Conservation (phyloP, 2,888 invertebrate genomes). For the Cremastinae sp. region DNA sequence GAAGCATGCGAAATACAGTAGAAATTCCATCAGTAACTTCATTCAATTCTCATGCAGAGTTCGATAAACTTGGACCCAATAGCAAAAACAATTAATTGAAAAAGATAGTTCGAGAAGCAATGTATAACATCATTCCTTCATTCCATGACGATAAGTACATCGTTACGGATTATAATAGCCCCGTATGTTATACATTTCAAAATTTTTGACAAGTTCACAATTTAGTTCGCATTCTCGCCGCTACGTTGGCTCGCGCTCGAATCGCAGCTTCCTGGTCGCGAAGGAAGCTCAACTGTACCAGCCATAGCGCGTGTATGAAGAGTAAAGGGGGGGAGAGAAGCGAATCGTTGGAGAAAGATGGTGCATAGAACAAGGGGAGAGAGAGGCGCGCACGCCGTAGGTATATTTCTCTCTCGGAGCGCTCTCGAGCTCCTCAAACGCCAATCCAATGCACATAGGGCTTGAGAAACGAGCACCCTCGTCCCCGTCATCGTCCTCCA, state of each 20-base stretch:
- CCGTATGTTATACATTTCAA: too few species aligned
- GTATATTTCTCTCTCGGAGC: constrained; percentile 66
- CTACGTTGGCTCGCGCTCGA: neutral
- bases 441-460: constrained; percentile 57
- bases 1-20: constrained; percentile 24
- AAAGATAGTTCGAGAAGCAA: too few species aligned
- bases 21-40: neutral
- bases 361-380: constrained; percentile 61
- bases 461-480: constrained; percentile 38
- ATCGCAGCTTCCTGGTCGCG: neutral
- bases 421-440: constrained; percentile 55
- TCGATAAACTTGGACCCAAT: neutral
- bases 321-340: constrained; percentile 29
- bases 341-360: constrained; percentile 60
- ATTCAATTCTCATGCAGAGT: neutral
- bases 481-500: constrained; percentile 60
- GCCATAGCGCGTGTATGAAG: constrained; percentile 4
- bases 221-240: neutral
- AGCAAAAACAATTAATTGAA: too few species aligned
- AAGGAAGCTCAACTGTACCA: constrained; percentile 19
- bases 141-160: too few species aligned
- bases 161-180: too few species aligned
- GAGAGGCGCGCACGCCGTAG: constrained; percentile 71
- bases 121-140: too few species aligned
- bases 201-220: too few species aligned